Percentiles rank a stretch among this genome's conserved stretches.
Evolutionary conservation across 2,113 vertebrate genomes (phyloP).

Genomic region (Psephotus haematonotus): DNA sequence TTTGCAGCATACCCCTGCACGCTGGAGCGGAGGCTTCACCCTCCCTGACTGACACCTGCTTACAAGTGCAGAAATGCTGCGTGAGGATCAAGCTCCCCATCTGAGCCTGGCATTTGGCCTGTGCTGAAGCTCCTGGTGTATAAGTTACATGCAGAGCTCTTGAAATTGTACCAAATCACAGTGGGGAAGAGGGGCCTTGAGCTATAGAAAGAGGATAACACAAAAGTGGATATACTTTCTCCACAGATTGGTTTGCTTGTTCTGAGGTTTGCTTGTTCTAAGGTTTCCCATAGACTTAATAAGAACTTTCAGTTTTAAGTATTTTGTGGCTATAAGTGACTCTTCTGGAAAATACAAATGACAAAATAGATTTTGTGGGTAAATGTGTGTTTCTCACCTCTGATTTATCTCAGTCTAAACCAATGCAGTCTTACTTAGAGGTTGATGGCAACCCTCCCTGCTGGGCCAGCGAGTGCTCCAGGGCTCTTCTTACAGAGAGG

Average conservation of each 20-base stretch:
- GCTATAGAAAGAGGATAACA: background rate
- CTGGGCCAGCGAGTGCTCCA: background rate
- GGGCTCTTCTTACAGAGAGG: background rate
- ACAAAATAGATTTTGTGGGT: background rate
- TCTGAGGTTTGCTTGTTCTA: background rate
- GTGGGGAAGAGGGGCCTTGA: background rate
- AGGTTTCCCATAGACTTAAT: background rate
- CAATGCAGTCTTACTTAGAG: background rate
- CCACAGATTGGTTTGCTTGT: background rate
- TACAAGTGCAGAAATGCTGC: background rate
- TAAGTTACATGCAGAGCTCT: background rate
- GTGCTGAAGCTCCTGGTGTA: background rate
- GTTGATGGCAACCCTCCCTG: background rate
- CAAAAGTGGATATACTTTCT: background rate
- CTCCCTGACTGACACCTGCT: background rate
- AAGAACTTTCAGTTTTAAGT: background rate
- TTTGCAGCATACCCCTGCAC: background rate
- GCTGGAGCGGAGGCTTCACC: background rate
- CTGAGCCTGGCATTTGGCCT: background rate
- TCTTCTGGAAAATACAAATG: background rate
- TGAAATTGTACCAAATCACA: background rate
- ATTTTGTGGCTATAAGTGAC: background rate
- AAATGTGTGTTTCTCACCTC: background rate
- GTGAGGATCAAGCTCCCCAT: background rate
- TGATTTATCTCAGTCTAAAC: background rate